Evolutionary conservation across 64 coral and sea anemone species (phyloP), one percentile per base, ranked within the genome.

Genomic region (Dendronephthya gigantea): DNA sequence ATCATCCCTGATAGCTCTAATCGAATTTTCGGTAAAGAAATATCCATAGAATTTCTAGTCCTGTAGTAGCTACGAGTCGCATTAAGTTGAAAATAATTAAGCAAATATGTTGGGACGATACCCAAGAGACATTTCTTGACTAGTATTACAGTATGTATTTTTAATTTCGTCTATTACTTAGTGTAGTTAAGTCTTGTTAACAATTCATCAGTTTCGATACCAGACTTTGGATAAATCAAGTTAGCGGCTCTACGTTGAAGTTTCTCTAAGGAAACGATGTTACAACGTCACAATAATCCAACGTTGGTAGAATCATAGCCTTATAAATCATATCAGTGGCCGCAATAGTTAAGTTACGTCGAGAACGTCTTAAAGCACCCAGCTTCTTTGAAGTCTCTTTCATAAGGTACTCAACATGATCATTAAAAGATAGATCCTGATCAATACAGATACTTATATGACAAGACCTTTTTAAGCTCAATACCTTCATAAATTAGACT

Each of bases 281-380:
- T 48, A 76, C 32, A 83, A 88, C 49, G 51, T 88, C 87, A 51
- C 76, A 88, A 79, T 82, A 88, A 29, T 88, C 79, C 55, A 88
- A 35, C 6, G 82, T 16, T 52, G 81, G 87, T 17, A 88, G 25
- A 58, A 88, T 82, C 50, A 58, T 81, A 19, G 87, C 45, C 33
- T 37, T 48, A 39, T 55, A 83, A 0, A 43, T 37, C 17, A 83
- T 88, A 0, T 65, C 66, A 49, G 81, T 38, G 19, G 48, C 43
- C 1, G 43, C 11, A 52, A 52, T 43, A 35, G 86, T 88, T 40
- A 75, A 45, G 48, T 48, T 30, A 6, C 45, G 70, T 48, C 41
- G 22, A 7, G 15, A 49, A 23, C 82, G 23, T n/a, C 83, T 39
- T 43, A 84, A 27, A 19, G 25, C 83, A 35, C 83, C 83, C 48